Evolutionary conservation across 2,797 vertebrate species (phyloP).

Genomic region (Pitangus sulphuratus): DNA sequence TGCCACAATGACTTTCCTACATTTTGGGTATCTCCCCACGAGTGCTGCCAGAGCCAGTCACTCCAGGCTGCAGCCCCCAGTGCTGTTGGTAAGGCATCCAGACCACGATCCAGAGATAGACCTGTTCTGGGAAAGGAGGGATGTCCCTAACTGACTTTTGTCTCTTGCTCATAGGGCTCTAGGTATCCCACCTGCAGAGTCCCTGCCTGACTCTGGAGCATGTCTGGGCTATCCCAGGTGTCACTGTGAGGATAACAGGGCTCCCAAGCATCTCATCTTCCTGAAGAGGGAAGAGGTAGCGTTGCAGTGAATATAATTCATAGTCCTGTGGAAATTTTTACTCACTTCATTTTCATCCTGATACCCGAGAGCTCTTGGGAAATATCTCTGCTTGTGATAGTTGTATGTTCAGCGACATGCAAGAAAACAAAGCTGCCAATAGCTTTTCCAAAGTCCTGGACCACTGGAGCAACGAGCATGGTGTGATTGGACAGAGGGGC

Average conservation of each 20-base stretch:
- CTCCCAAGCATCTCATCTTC: background rate
- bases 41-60: background rate
- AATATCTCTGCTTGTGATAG: background rate
- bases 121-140: background rate
- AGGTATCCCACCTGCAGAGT: background rate
- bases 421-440: background rate
- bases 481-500: background rate
- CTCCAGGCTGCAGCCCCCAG: background rate
- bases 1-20: background rate
- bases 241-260: background rate
- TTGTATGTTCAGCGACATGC: background rate
- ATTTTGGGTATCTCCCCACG: background rate
- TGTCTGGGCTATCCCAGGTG: background rate
- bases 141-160: background rate
- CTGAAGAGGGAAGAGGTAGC: background rate
- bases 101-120: background rate
- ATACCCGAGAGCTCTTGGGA: background rate
- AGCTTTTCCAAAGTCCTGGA: background rate
- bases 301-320: background rate
- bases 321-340: background rate
- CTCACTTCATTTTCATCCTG: background rate
- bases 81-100: background rate
- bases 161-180: background rate
- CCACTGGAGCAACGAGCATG: accelerated
- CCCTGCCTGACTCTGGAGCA: background rate